Conservation (phyloP, 2,797 vertebrate species). For the Thaleichthys pacificus region DNA sequence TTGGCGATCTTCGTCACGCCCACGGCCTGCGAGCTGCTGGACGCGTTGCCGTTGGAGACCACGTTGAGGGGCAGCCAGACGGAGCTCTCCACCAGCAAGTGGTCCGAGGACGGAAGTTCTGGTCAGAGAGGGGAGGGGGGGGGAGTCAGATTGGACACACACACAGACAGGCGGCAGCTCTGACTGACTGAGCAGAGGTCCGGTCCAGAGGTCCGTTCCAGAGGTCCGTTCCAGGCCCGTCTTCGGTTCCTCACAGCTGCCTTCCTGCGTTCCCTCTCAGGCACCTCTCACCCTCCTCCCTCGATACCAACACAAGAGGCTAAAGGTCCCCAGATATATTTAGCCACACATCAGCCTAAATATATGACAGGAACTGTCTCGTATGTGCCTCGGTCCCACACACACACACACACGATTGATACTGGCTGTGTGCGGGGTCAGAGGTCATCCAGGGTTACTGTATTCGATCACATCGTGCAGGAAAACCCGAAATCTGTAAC, state of each 20-base stretch:
- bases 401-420: background rate
- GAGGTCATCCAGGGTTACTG: background rate
- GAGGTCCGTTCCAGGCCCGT: no score
- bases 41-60: slow-evolving; percentile 83
- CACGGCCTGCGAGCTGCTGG: slow-evolving; percentile 84
- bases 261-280: background rate
- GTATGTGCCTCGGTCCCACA: background rate
- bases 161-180: background rate
- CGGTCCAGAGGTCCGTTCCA: no score
- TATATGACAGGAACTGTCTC: slow-evolving; percentile 2
- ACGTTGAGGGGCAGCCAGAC: slow-evolving; percentile 95
- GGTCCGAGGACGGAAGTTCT: slow-evolving; percentile 90
- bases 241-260: background rate
- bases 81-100: slow-evolving; percentile 88
- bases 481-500: no score
- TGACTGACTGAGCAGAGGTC: background rate
- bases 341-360: background rate
- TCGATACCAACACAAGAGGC: background rate
- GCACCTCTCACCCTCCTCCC: background rate
- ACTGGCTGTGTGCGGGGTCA: no score
- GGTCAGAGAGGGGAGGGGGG: slow-evolving; percentile 15
- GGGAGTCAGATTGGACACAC: background rate
- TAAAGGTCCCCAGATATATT: background rate
- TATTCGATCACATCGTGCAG: background rate
- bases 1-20: slow-evolving; percentile 96